phyloP scores from a whole-genome alignment of 2,797 vertebrate genomes.

The Gallinago stenura region DNA sequence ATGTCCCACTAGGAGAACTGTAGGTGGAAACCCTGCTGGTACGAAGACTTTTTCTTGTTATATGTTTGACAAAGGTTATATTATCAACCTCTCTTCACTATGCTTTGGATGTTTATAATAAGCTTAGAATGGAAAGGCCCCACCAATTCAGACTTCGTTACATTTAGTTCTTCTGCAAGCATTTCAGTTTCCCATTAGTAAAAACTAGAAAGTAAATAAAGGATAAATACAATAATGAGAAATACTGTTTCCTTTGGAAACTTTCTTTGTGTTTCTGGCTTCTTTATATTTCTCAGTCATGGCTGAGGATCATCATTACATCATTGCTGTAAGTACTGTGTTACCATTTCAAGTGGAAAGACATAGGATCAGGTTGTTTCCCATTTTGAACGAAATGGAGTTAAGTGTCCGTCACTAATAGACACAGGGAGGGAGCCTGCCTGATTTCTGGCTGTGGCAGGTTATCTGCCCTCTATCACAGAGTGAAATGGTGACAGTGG shows the following conservation, averaged over 20 bases:
- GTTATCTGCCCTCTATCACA: background rate
- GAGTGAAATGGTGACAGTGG: background rate
- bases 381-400: constrained; percentile 18
- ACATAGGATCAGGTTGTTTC: background rate
- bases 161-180: background rate
- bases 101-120: background rate
- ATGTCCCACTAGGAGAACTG: background rate
- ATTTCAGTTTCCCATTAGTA: background rate
- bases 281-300: background rate
- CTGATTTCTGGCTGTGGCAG: constrained; percentile 14
- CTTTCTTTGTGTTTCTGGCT: background rate
- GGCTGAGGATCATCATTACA: background rate
- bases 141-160: background rate
- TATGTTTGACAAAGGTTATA: background rate
- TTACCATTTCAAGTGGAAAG: constrained; percentile 24
- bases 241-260: background rate
- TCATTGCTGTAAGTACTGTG: background rate
- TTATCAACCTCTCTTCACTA: background rate
- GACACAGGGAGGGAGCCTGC: background rate
- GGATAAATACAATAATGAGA: background rate
- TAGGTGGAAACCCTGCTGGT: background rate
- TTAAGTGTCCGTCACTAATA: background rate
- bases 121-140: background rate
- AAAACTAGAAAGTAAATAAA: background rate
- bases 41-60: background rate